Percentiles rank a stretch among this genome's conserved stretches.
Evolutionary conservation across 2,113 vertebrate genomes (phyloP).

Genomic region (Psammodynastes pulverulentus): DNA sequence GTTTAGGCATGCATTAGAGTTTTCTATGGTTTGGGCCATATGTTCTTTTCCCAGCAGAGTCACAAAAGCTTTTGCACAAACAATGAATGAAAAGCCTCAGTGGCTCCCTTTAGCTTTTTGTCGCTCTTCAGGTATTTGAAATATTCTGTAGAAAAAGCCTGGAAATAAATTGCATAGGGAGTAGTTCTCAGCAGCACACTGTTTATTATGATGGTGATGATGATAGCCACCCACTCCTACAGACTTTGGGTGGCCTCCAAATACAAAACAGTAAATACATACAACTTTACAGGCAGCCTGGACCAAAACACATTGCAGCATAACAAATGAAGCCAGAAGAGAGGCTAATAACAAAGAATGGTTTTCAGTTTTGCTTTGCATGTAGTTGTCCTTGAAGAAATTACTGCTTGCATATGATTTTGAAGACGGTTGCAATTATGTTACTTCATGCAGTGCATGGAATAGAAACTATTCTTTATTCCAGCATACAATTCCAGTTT

Average conservation of each 20-base stretch:
- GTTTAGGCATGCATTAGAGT: slow-evolving; percentile 25
- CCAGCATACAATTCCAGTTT: neutral
- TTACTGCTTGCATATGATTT: neutral
- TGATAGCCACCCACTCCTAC: neutral
- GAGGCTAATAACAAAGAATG: neutral
- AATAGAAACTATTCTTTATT: slow-evolving; percentile 6
- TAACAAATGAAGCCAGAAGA: neutral
- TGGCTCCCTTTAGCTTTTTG: neutral
- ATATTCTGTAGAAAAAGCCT: neutral
- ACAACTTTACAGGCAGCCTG: neutral
- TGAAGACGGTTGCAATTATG: slow-evolving; percentile 9
- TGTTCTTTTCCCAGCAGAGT: slow-evolving; percentile 1
- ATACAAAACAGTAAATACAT: neutral
- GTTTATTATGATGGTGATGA: neutral
- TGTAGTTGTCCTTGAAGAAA: neutral
- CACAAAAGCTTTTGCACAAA: neutral
- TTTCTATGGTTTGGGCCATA: neutral
- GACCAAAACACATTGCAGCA: neutral
- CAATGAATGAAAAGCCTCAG: neutral
- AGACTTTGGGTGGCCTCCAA: neutral
- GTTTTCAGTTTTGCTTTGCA: neutral
- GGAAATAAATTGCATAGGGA: neutral
- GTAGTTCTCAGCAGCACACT: neutral
- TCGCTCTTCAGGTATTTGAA: neutral
- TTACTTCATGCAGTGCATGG: neutral